Evolutionary conservation across 2,888 invertebrate genomes (phyloP), one percentile per base, ranked within the genome.

Genomic region (Thyatira batis): DNA sequence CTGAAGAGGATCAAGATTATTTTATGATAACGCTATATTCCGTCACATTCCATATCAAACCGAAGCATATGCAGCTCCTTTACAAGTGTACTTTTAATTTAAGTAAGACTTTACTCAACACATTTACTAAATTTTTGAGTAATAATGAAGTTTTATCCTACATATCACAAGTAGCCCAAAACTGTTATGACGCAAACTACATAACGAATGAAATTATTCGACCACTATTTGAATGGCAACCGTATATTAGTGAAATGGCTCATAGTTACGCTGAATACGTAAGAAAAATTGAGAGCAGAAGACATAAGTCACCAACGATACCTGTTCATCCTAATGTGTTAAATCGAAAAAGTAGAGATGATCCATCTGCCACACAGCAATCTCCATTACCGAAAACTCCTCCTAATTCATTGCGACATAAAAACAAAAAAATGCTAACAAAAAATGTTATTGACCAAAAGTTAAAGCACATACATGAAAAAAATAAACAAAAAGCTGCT

Each of bases 141-240:
- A 84, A 86, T 52, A 87, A 92, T 64, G 88, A 92, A 67, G 84
- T 87, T 50, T 73, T 93, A 48, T 73, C 85, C 33, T 82, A 78
- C 39, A 82, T 93, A 58, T 85, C 92, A 11, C 84, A 91, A 77
- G 77, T 87, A 55, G 93, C 92, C 27, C 88, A 92, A 64, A 63
- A 72, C 44, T 70, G 82, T 63, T 94, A 93, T 64, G 93, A 93
- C 55, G 87, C 88, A 44, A 83, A 78, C 27, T 94, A 88, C 63
- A 85, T 93, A 20, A 80, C 93, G 3, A 84, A 92, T 39, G 87
- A 89, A 59, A 90, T 94, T 48, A 80, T 93, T 20, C 71, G 76
- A 43, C 93, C 93, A 1, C 74, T 94, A 25, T 80, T 92, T 64
- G 71, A 76, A 39, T 91, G 90, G 91, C 90, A 90, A 61, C 89